A percentile compares a stretch with the other conserved stretches of the same genome.
These are phyloP conservation scores for Apostichopus parvimensis DNA, from an alignment of 35 echinoderm and acorn worm species.

Conservation along the genomic window DNA sequence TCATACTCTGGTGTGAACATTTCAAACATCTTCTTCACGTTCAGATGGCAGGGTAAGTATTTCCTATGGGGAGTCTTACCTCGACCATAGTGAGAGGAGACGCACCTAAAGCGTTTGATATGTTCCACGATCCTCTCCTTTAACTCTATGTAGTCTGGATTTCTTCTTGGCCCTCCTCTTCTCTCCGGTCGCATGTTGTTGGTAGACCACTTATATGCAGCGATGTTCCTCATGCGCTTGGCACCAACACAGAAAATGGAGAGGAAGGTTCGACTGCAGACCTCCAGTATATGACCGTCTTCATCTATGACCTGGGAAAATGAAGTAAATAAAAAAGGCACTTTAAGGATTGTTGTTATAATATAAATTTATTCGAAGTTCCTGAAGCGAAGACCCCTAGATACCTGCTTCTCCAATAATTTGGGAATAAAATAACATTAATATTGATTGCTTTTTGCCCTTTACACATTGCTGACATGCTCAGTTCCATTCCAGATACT, in stretches of 20 bases:
- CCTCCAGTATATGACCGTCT: background rate
- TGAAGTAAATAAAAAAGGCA: too few species aligned
- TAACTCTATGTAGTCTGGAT: background rate
- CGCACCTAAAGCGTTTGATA: constrained; percentile 19
- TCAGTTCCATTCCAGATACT: too few species aligned
- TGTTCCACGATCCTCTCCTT: background rate
- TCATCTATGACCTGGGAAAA: background rate
- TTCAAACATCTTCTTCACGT: constrained; percentile 26
- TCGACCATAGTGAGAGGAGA: constrained; percentile 45
- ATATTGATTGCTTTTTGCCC: too few species aligned
- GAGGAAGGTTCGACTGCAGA: constrained; percentile 22
- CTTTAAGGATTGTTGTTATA: too few species aligned
- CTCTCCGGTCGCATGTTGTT: constrained; percentile 47
- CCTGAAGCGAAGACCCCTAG: too few species aligned
- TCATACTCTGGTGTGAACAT: constrained; percentile 31
- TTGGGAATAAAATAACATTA: too few species aligned
- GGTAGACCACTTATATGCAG: background rate
- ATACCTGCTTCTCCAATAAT: too few species aligned
- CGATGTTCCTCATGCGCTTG: constrained; percentile 16
- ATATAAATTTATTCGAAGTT: too few species aligned
- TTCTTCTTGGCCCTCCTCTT: constrained; percentile 20
- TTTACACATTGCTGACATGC: too few species aligned
- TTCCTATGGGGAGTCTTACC: constrained; percentile 38
- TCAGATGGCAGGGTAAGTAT: constrained; percentile 32
- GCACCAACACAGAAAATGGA: constrained; percentile 39